phyloP scores from a whole-genome alignment of 2,113 vertebrate species.

The Coracopsis vasa region DNA sequence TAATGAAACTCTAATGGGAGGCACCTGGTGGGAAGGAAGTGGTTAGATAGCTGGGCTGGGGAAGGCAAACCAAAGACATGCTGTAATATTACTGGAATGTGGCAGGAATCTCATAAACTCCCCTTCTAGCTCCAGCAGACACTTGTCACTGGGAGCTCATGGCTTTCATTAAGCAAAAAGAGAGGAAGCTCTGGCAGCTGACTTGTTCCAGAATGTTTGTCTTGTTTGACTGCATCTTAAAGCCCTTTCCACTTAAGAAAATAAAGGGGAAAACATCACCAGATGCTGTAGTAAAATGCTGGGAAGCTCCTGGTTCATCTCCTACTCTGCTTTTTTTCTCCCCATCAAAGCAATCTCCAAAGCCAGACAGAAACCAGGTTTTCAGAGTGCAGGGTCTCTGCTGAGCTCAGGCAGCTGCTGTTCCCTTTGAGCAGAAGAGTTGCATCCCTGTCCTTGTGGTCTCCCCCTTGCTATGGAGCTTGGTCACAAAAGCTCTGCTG shows the following conservation, averaged over 20 bases:
- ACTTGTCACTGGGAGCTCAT: conserved; percentile 9
- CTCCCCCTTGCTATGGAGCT: background rate
- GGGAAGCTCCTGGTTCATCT: background rate
- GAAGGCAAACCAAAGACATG: background rate
- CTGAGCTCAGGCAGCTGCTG: background rate
- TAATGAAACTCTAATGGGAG: conserved; percentile 10
- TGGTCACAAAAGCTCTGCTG: background rate
- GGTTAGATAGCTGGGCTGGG: conserved; percentile 67
- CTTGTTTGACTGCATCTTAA: background rate
- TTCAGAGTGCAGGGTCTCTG: background rate
- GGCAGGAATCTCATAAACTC: conserved; percentile 78
- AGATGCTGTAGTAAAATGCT: background rate
- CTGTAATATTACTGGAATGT: conserved; percentile 49
- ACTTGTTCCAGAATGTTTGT: conserved; percentile 18
- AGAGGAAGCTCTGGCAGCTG: conserved; percentile 25
- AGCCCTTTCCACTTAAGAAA: conserved; percentile 8
- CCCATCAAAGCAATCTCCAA: background rate
- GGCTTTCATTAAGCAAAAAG: conserved; percentile 51
- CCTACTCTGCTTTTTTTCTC: background rate
- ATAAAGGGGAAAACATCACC: background rate
- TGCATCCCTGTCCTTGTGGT: background rate
- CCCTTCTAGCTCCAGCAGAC: background rate
- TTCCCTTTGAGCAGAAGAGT: background rate
- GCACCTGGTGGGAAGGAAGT: conserved; percentile 76
- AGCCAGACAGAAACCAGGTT: background rate